Percentiles rank a stretch among this genome's conserved stretches.
Evolutionary conservation across 2,797 vertebrate genomes (phyloP).

Genomic region (Sebastiscus tertius): DNA sequence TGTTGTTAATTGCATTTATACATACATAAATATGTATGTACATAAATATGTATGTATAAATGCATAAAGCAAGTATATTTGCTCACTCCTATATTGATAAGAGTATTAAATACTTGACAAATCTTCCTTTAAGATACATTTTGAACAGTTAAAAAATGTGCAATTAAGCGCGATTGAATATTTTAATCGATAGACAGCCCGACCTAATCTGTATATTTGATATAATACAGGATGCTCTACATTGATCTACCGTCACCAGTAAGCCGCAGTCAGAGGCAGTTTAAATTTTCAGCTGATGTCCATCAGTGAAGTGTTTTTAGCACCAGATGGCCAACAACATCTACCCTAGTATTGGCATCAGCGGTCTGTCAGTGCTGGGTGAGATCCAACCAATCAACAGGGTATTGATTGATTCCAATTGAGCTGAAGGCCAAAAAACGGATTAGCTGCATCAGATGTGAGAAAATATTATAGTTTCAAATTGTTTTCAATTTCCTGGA

Average conservation of each 20-base stretch:
- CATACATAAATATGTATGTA: too few relatives aligned
- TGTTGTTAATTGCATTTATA: too few relatives aligned
- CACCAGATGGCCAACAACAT: neutral
- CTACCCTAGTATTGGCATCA: neutral
- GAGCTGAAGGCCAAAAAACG: neutral
- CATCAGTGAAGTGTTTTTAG: neutral
- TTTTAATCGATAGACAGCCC: too few relatives aligned
- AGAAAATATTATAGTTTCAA: neutral
- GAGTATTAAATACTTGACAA: too few relatives aligned
- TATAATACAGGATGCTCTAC: neutral
- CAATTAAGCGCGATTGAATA: too few relatives aligned
- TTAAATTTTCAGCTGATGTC: neutral
- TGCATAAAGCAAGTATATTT: too few relatives aligned
- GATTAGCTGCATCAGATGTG: neutral
- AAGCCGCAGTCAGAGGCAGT: constrained; percentile 1
- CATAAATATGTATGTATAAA: too few relatives aligned
- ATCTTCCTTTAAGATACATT: too few relatives aligned
- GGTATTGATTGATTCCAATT: constrained; percentile 2
- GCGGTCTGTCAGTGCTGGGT: neutral
- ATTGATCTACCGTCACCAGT: neutral
- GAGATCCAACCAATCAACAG: constrained; percentile 6
- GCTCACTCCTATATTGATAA: too few relatives aligned
- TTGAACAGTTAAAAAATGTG: too few relatives aligned
- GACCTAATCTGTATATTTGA: neutral
- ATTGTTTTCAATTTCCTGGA: neutral